Base-by-base conservation (phyloP, 1,140 invertebrate species). In the Bathynomus jamesi region DNA sequence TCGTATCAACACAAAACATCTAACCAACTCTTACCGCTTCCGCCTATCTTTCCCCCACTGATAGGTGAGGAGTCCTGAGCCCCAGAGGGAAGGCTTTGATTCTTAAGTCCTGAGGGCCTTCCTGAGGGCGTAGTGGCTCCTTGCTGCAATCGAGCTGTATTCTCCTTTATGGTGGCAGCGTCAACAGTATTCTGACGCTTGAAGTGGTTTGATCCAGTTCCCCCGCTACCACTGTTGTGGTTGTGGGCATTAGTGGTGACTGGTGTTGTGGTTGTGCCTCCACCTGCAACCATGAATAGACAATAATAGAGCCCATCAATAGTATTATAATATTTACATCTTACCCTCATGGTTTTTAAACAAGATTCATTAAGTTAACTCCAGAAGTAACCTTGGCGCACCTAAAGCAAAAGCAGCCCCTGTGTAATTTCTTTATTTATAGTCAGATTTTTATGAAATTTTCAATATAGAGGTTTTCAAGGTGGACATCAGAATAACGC, bases 151-250 rank as follows among this genome's bases (percentile, higher is more conserved):
- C 91, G 85, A 77, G 90, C 89, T 74, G 91, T 92, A 81, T 94
- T 94, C 81, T 94, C 92, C 83, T 94, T 94, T 80, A 94, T 94
- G 70, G 91, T 93, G 31, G 92, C 92, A 66, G 92, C 89, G 83
- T 95, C 92, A 77, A 95, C 92, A 71, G 93, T 95, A 82, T 94
- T 94, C 85, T 94, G 91, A 76, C 90, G 84, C 81, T 91, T 91
- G 81, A 91, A 92, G 84, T 89, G 89, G 82, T 87, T 88, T 80
- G 84, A 86, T 70, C 80, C 78, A 31, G 80, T 78, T 8, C 75
- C 62, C 25, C 32, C 69, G 67, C 40, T 69, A 46, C 65, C 60
- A 46, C 60, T 31, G 60, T 67, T 67, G 53, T 69, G 67, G 69
- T 74, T 68, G 76, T 75, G 72, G 67, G 75, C 81, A 67, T 83